Evolutionary conservation across 2,888 invertebrate species (phyloP), one percentile per base, ranked within the genome.

Genomic region (Cerastoderma edule): DNA sequence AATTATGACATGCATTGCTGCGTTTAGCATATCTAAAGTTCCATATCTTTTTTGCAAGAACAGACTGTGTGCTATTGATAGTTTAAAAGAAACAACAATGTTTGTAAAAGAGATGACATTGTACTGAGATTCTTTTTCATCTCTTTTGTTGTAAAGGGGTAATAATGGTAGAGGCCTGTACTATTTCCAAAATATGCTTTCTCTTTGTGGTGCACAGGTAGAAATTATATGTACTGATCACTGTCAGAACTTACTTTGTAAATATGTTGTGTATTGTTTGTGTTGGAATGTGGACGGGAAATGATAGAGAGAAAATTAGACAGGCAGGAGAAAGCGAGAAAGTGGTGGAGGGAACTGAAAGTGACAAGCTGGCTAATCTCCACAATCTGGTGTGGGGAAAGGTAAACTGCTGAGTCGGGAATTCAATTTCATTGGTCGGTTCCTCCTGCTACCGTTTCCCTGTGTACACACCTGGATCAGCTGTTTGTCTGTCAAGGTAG

Each of bases 341-440:
- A 50, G 39, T 16, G 57, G 35, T 60, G 60, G n/a, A 44, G 50
- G 56, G 72, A 74, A 68, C 46, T 72, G 48, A 65, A 68, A 76
- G 76, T 76, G 76, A 76, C 76, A 72, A 72, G 28, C 48, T 56
- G 64, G 53, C 65, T 72, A 72, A 76, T 76, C 76, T 72, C 65
- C 48, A 68, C 64, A 76, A 76, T 75, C 75, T 69, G 53, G 60
- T 24, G 24, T 35, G 27, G 57, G 57, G 68, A 76, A 65, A 69
- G 76, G 72, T 72, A 76, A 76, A 72, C 65, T 72, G 76, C 76
- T 76, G 76, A 76, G 68, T 76, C 46, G 76, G 63, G 69, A 60
- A 60, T 60, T 39, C 22, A 22, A 60, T 60, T 33, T 27, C n/a
- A 60, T 60, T 60, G 60, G 60, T 27, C 39, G 60, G 39, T 33